These are phyloP conservation scores for Hylyphantes graminicola DNA, from an alignment of 1,140 invertebrate genomes.

Conservation along the genomic window DNA sequence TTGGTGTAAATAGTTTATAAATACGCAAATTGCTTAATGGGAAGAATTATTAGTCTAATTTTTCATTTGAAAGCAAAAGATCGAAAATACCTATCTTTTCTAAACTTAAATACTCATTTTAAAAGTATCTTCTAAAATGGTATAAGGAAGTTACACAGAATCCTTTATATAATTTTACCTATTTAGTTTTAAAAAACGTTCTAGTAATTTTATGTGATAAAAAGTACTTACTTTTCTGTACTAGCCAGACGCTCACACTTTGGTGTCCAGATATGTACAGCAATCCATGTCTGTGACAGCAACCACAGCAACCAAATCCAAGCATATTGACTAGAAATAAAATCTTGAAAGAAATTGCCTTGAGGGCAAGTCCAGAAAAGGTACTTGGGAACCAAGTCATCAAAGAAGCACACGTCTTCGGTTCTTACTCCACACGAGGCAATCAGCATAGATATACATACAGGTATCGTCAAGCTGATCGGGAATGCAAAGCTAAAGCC, in stretches of 20 bases:
- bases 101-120: too few species aligned
- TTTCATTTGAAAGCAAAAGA: too few species aligned
- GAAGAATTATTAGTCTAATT: too few species aligned
- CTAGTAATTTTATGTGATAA: neutral
- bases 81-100: too few species aligned
- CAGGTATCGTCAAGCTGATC: slow-evolving; percentile 89
- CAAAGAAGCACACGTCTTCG: slow-evolving; percentile 88
- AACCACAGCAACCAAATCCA: slow-evolving; percentile 69
- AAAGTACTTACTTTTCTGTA: slow-evolving; percentile 68
- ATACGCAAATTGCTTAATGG: too few species aligned
- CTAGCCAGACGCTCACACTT: slow-evolving; percentile 71
- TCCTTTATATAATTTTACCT: too few species aligned
- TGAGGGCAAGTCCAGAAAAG: slow-evolving; percentile 87
- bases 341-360: slow-evolving; percentile 74
- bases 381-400: slow-evolving; percentile 85
- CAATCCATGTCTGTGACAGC: slow-evolving; percentile 71
- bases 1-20: too few species aligned
- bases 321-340: slow-evolving; percentile 63
- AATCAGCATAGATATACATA: slow-evolving; percentile 88
- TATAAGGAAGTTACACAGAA: too few species aligned
- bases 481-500: slow-evolving; percentile 96
- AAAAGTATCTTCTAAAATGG: too few species aligned
- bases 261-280: slow-evolving; percentile 72
- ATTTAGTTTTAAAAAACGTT: too few species aligned
- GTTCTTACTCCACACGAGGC: slow-evolving; percentile 87